Evolutionary conservation across 2,888 invertebrate genomes (phyloP).

Genomic region (Melinopterus prodromus): DNA sequence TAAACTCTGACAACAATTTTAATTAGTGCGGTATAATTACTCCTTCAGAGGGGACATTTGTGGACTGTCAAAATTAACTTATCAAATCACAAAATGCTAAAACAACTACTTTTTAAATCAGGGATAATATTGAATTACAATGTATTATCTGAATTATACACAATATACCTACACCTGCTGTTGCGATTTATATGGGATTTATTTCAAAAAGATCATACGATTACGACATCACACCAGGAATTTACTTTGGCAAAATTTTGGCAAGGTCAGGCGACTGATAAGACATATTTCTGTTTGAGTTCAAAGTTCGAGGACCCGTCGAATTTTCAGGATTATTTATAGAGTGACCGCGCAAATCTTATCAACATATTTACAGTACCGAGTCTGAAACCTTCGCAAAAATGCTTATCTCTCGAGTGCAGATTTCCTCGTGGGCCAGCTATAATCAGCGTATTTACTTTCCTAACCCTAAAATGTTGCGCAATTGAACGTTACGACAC

Average conservation of each 20-base stretch:
- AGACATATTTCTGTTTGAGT: background rate
- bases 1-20: no score
- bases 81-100: background rate
- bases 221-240: background rate
- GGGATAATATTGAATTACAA: background rate
- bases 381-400: slow-evolving; percentile 4
- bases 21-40: no score
- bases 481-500: background rate
- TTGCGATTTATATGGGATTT: background rate
- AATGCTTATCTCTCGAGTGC: background rate
- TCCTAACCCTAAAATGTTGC: background rate
- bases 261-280: background rate
- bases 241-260: background rate
- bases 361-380: background rate
- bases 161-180: no score
- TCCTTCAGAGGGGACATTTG: no score
- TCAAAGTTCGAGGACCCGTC: background rate
- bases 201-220: background rate
- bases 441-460: background rate
- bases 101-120: background rate
- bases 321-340: background rate
- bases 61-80: no score
- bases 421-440: background rate
- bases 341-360: background rate
- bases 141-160: background rate